Conservation (phyloP, 23 tunicate species). For the Phallusia fumigata region DNA sequence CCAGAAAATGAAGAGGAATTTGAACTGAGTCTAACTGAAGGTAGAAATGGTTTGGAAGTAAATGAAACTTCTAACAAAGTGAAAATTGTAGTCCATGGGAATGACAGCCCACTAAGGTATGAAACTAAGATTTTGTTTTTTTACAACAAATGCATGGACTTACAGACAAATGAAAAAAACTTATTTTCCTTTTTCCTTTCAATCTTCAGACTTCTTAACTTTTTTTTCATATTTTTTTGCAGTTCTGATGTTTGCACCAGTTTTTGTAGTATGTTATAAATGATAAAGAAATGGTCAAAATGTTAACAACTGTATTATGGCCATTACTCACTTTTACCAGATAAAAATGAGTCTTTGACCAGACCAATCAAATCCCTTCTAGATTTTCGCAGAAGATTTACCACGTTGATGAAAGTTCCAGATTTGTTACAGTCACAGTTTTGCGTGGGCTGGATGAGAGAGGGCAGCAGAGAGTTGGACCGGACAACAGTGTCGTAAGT, state of each 20-base stretch:
- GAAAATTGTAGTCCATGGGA: slow-evolving; percentile 35
- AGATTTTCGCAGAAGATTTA: slow-evolving; percentile 56
- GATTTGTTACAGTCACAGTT: slow-evolving; percentile 30
- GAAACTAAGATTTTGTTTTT: background rate
- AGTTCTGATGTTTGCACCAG: too few relatives aligned
- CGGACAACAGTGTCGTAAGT: slow-evolving; percentile 51
- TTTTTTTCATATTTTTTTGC: too few relatives aligned
- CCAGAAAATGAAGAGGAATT: slow-evolving; percentile 79
- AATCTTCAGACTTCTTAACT: too few relatives aligned
- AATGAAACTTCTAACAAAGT: slow-evolving; percentile 27
- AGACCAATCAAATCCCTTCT: background rate
- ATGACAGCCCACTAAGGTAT: slow-evolving; percentile 87
- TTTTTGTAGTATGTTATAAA: too few relatives aligned
- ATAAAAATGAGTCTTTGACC: background rate
- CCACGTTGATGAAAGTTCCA: slow-evolving; percentile 38
- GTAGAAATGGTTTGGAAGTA: slow-evolving; percentile 27
- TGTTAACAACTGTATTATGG: too few relatives aligned
- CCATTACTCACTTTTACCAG: background rate
- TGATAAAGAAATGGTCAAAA: too few relatives aligned
- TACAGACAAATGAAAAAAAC: background rate
- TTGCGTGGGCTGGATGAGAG: slow-evolving; percentile 57
- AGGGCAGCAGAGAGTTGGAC: slow-evolving; percentile 50
- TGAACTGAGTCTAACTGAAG: slow-evolving; percentile 6
- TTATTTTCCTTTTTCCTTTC: too few relatives aligned
- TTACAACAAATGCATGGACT: too few relatives aligned